Conservation (phyloP, 2,113 vertebrate species). For the Pardalotus punctatus region DNA sequence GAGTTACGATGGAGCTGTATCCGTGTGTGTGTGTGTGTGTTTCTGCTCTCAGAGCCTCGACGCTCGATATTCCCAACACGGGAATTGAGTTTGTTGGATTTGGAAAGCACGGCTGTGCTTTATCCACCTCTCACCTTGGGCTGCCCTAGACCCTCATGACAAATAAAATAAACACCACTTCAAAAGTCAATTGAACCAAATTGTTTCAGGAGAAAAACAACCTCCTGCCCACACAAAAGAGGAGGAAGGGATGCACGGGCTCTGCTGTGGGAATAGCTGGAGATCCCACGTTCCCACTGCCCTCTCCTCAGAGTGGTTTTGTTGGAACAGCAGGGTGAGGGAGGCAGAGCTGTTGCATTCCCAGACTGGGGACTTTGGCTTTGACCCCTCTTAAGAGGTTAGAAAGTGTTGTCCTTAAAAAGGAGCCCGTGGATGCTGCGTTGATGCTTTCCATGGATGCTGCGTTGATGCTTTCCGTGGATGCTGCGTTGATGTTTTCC, state of each 20-base stretch:
- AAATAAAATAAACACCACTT: neutral
- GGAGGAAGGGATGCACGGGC: neutral
- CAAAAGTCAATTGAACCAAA: neutral
- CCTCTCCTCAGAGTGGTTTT: neutral
- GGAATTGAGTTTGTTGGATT: neutral
- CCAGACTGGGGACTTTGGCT: neutral
- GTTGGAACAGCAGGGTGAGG: neutral
- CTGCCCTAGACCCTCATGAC: neutral
- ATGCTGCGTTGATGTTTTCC: too few relatives aligned
- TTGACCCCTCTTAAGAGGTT: neutral
- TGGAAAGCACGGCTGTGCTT: neutral
- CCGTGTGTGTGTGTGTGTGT: rapidly evolving
- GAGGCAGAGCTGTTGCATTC: neutral
- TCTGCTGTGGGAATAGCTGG: neutral
- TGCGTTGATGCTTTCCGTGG: too few relatives aligned
- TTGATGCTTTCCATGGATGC: too few relatives aligned
- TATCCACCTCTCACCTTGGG: neutral
- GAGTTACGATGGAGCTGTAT: neutral
- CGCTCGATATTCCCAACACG: neutral
- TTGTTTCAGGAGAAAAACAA: neutral
- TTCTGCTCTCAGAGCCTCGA: neutral
- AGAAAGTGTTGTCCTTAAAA: neutral
- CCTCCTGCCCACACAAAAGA: neutral
- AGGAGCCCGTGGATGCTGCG: too few relatives aligned
- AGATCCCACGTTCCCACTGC: neutral